Conservation (phyloP, 2,797 vertebrate genomes). For the Heliangelus exortis region DNA sequence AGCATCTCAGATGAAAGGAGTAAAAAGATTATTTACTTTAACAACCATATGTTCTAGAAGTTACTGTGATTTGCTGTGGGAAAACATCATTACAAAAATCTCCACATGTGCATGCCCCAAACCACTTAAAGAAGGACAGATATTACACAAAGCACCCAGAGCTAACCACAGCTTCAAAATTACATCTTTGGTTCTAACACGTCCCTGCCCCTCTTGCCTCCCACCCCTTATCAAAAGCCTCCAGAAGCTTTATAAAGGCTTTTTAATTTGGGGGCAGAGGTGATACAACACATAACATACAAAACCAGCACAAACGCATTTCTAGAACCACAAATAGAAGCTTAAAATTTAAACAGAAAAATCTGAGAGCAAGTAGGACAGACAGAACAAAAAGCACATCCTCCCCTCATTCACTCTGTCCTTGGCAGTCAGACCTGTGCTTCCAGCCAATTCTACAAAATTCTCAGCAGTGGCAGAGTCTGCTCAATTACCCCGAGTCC, state of each 20-base stretch:
- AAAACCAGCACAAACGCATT: background rate
- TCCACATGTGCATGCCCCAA: background rate
- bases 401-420: slow-evolving; percentile 38
- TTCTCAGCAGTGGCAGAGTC: background rate
- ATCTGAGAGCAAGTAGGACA: slow-evolving; percentile 49
- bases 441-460: slow-evolving; percentile 23
- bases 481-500: background rate
- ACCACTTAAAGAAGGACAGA: background rate
- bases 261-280: background rate
- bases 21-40: background rate
- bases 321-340: background rate
- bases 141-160: background rate
- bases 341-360: slow-evolving; percentile 1
- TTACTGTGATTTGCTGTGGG: background rate
- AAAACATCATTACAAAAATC: background rate
- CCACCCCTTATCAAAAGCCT: background rate
- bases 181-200: too few species aligned
- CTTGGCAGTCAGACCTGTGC: background rate
- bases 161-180: background rate
- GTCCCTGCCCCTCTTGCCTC: too few species aligned
- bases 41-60: background rate
- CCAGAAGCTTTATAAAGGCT: background rate
- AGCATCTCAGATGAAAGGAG: background rate
- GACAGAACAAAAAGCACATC: slow-evolving; percentile 35
- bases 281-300: background rate